phyloP scores from a whole-genome alignment of 2,113 vertebrate genomes.

The Arvicanthis niloticus region DNA sequence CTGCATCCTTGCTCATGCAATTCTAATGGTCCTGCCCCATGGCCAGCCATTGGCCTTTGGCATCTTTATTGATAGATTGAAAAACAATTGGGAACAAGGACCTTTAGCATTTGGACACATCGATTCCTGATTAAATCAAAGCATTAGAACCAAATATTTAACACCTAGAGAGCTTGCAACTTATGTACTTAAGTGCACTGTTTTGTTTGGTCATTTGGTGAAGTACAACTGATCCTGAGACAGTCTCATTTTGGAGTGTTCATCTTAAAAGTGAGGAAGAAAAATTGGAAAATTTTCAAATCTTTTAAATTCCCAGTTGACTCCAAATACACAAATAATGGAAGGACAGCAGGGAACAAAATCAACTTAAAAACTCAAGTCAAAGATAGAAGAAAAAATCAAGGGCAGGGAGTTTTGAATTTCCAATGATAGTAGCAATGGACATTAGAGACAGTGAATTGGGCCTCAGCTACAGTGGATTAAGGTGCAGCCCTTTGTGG shows the following conservation, averaged over 20 bases:
- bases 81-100: too few relatives aligned
- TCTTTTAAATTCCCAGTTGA: background rate
- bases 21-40: too few relatives aligned
- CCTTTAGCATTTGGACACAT: too few relatives aligned
- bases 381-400: background rate
- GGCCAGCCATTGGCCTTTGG: too few relatives aligned
- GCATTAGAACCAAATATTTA: too few relatives aligned
- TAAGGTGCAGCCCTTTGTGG: background rate
- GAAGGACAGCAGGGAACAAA: background rate
- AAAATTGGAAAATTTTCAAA: background rate
- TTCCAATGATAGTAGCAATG: background rate
- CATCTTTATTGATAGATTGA: too few relatives aligned
- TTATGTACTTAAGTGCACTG: background rate
- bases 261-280: slow-evolving; percentile 60
- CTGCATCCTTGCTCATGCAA: too few relatives aligned
- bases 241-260: slow-evolving; percentile 36
- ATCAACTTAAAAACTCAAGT: slow-evolving; percentile 38
- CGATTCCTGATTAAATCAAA: too few relatives aligned
- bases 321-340: background rate
- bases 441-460: background rate
- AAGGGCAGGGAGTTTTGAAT: background rate
- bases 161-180: background rate
- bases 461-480: too few relatives aligned
- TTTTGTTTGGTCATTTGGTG: fast-evolving
- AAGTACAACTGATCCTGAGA: background rate